Evolutionary conservation across 2,113 vertebrate species (phyloP), one percentile per base, ranked within the genome.

Genomic region (Ictalurus furcatus): DNA sequence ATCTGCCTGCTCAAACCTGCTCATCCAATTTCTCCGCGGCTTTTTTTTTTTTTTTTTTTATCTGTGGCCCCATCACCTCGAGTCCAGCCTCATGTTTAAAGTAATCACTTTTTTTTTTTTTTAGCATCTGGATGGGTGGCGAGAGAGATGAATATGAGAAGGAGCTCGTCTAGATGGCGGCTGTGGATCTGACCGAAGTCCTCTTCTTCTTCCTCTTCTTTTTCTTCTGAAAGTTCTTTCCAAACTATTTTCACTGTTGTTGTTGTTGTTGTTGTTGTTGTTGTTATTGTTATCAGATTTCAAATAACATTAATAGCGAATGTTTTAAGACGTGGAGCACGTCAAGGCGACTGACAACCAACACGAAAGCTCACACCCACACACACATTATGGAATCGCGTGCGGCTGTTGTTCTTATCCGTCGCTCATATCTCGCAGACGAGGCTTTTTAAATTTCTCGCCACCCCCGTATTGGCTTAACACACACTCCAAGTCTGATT

Each of bases 31-130:
- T 94, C 92, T 90, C 88, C 93, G 93, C 92, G 91, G 87, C 90
- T 87, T 93, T 93, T 93, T 92, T 28, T 56, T 1, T 54, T 54
- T 54, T 19, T 93, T 40, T 95, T 95, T 95, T 94, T 90, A 93
- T 94, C 91, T 91, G 92, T 91, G 91, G 88, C 91, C 90, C 89
- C 88, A 94, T 94, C 92, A 92, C 87, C 91, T 94, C 88, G 76
- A 44, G 6, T 89, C 92, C 93, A 91, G 91, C 94, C 93, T 96
- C 92, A 94, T 95, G 95, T 95, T 95, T 97, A 97, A 98, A 97
- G 96, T 97, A 97, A 98, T 97, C 96, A 95, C 97, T 97, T 97
- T 93, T 40, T 40, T 96, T 98, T 97, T 97, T 95, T 48, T 78
- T 14, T 96, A 97, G 96, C 96, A 96, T 97, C 94, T 97, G 93